Evolutionary conservation across 1,140 invertebrate genomes (phyloP).

Genomic region (Papilio helenus): DNA sequence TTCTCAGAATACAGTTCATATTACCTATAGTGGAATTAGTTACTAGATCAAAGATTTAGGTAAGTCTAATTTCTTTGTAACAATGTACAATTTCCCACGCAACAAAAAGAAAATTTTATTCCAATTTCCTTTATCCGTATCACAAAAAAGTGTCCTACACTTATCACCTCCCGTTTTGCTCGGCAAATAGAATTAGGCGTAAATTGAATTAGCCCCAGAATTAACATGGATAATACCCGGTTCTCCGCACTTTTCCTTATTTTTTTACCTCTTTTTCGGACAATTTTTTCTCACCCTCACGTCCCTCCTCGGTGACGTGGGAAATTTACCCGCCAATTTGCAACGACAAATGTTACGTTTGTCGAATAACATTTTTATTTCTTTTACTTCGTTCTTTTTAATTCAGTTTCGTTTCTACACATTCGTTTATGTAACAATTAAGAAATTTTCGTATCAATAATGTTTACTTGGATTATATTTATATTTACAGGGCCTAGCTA

Average conservation of each 20-base stretch:
- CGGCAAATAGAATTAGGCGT: slow-evolving; percentile 80
- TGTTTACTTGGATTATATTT: too few species aligned
- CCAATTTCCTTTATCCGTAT: slow-evolving; percentile 55
- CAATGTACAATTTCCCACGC: slow-evolving; percentile 46
- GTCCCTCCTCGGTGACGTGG: slow-evolving; percentile 58
- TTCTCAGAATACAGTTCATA: neutral
- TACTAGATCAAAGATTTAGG: slow-evolving; percentile 1
- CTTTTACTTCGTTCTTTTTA: slow-evolving; percentile 42
- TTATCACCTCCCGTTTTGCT: slow-evolving; percentile 79
- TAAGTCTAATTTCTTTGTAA: slow-evolving; percentile 33
- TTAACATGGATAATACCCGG: slow-evolving; percentile 80
- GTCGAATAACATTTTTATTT: slow-evolving; percentile 48
- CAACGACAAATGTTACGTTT: slow-evolving; percentile 64
- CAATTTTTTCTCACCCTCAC: slow-evolving; percentile 62
- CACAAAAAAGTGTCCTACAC: slow-evolving; percentile 74
- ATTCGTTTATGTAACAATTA: slow-evolving; percentile 21
- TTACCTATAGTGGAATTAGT: neutral
- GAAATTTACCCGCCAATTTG: slow-evolving; percentile 73
- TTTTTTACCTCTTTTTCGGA: slow-evolving; percentile 62
- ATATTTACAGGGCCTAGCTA: too few species aligned
- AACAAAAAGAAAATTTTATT: slow-evolving; percentile 43
- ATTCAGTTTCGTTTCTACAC: slow-evolving; percentile 42
- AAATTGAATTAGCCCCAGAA: slow-evolving; percentile 80
- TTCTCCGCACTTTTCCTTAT: slow-evolving; percentile 65
- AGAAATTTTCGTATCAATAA: too few species aligned